Evolutionary conservation across 2,888 invertebrate species (phyloP).

Genomic region (Apamea sordens): DNA sequence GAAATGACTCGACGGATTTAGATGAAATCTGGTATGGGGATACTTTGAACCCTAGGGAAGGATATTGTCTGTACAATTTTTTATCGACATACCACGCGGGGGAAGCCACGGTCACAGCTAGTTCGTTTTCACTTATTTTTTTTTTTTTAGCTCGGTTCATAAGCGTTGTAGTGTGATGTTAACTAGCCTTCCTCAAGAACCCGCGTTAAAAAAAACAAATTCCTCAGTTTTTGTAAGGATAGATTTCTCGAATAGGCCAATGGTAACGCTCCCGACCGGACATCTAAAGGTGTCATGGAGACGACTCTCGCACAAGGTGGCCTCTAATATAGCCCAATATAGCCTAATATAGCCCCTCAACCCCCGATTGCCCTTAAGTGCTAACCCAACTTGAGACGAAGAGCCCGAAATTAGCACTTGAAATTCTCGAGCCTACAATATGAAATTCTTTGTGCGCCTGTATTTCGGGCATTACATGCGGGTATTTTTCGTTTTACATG

Average conservation of each 20-base stretch:
- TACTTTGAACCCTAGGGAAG: too few species aligned
- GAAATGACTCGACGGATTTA: too few species aligned
- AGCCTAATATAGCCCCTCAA: conserved; percentile 75
- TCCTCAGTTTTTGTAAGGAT: neutral
- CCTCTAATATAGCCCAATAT: conserved; percentile 68
- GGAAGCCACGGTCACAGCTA: too few species aligned
- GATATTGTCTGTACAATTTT: too few species aligned
- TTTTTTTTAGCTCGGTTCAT: too few species aligned
- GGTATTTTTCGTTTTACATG: conserved; percentile 46
- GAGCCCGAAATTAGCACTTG: conserved; percentile 85
- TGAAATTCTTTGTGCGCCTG: conserved; percentile 65
- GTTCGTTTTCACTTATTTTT: too few species aligned
- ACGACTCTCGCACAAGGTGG: conserved; percentile 77
- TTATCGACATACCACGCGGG: too few species aligned
- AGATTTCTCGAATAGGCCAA: conserved; percentile 26
- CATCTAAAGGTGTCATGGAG: conserved; percentile 87
- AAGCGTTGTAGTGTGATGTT: too few species aligned
- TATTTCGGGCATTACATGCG: conserved; percentile 23
- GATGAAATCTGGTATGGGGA: too few species aligned
- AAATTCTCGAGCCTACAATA: conserved; percentile 67
- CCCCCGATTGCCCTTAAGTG: conserved; percentile 83
- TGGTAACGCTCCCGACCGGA: conserved; percentile 76
- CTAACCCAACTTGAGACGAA: conserved; percentile 74
- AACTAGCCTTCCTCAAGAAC: too few species aligned
- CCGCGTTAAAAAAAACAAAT: too few species aligned